Evolutionary conservation across 1,140 invertebrate species (phyloP), one percentile per base, ranked within the genome.

Genomic region (Cydia strobilella): DNA sequence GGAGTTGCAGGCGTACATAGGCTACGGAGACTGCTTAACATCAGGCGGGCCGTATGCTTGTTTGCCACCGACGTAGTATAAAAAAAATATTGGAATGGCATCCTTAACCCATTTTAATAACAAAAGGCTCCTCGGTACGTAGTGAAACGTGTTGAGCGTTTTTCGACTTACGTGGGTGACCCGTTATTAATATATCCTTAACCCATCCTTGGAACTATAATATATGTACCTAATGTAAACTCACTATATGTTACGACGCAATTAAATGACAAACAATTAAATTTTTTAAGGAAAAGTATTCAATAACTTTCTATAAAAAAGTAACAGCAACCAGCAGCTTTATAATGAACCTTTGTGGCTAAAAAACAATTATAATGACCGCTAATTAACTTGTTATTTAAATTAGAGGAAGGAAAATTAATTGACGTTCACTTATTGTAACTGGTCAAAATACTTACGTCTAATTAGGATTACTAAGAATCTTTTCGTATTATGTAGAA

Each of bases 391-490:
- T 69, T 69, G 65, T 69, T 69, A 69, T 69, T 65, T 65, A 65
- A 65, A 66, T 66, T 69, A 39, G 18, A 69, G 65, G 65, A 65
- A 69, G 65, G 65, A 69, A 69, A 69, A 69, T 69, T 35, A 69
- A 18, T 23, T 18, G 15, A 23, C 20, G 0, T 59, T 59, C 20
- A 59, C 15, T 15, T 18, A 18, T 54, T 59, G 20, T 51, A 59
- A 23, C 51, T 18, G 9, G n/a, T 18, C n/a, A 54, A 54, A 59
- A 23, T 20, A 23, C 54, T 20, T 23, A 59, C 4, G 54, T 59
- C 12, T 20, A 20, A 59, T 59, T 59, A 59, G 9, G 18, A 59
- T 59, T 20, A 20, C 51, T 54, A 20, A 18, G 51, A 54, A 54
- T 2, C 51, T 54, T 54, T 18, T 59, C 3, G 18, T 2, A 5